Percentiles rank a stretch among this genome's conserved stretches.
Conservation (phyloP, 2,888 invertebrate genomes). For the Amphipoea lucens region DNA sequence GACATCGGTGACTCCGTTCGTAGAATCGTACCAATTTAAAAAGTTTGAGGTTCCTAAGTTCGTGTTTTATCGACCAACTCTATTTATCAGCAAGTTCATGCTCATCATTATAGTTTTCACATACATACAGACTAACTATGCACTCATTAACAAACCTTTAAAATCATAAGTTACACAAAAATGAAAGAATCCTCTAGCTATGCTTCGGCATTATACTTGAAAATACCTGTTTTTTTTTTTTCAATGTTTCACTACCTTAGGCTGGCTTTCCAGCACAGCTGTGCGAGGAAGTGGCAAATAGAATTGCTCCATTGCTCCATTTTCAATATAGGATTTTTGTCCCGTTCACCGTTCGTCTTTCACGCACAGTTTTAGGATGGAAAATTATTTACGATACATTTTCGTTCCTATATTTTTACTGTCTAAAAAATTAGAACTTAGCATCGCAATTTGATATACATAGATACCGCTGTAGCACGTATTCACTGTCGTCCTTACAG, state of each 20-base stretch:
- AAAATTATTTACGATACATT: background rate
- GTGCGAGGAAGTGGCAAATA: background rate
- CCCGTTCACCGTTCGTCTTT: background rate
- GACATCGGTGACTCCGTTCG: slow-evolving; percentile 38
- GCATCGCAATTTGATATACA: background rate
- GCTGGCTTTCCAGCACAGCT: background rate
- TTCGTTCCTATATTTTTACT: background rate
- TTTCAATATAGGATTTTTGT: background rate
- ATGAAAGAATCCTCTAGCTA: background rate
- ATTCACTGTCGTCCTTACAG: background rate
- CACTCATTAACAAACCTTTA: background rate
- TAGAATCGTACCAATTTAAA: slow-evolving; percentile 42
- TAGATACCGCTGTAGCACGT: background rate
- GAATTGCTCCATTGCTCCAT: background rate
- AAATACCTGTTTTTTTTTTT: too few species aligned
- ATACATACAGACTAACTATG: background rate
- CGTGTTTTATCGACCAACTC: slow-evolving; percentile 3
- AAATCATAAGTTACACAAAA: background rate
- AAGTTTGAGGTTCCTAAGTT: slow-evolving; percentile 9
- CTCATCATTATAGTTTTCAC: background rate
- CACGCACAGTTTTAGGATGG: background rate
- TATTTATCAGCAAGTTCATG: background rate
- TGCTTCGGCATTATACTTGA: background rate
- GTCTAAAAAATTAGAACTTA: background rate
- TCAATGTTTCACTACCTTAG: too few species aligned